phyloP scores from a whole-genome alignment of 2,888 invertebrate genomes.

The Sicus ferrugineus region DNA sequence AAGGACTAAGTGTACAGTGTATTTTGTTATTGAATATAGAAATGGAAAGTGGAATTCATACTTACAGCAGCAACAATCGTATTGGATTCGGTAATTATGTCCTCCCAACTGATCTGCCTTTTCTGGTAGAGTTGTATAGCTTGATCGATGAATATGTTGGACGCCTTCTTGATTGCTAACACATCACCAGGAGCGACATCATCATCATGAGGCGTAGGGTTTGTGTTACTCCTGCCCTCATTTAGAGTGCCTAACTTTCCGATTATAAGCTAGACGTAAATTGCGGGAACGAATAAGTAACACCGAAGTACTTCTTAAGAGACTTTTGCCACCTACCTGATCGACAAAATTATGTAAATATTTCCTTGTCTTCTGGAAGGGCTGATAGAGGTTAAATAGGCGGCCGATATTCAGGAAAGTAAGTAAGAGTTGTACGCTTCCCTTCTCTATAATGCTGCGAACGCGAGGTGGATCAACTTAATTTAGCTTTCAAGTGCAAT shows the following conservation, averaged over 20 bases:
- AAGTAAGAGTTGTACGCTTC: no score
- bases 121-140: conserved; percentile 42
- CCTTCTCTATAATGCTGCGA: no score
- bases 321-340: no score
- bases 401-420: neutral
- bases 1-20: conserved; percentile 36
- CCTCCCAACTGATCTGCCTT: conserved; percentile 40
- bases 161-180: conserved; percentile 37
- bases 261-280: conserved; percentile 21
- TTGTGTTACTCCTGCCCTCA: no score
- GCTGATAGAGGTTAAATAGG: neutral
- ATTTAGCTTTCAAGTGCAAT: no score
- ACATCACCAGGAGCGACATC: neutral
- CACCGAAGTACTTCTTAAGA: no score
- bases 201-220: no score
- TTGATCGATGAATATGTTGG: conserved; percentile 47
- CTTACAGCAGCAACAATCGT: conserved; percentile 45
- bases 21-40: neutral
- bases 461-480: no score
- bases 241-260: neutral
- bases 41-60: no score
- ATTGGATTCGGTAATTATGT: conserved; percentile 45
- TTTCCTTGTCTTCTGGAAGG: neutral
- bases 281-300: no score
- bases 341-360: conserved; percentile 10